Percentiles rank a stretch among this genome's conserved stretches.
phyloP scores from a whole-genome alignment of 2,797 vertebrate species.

The Ciconia nigra region DNA sequence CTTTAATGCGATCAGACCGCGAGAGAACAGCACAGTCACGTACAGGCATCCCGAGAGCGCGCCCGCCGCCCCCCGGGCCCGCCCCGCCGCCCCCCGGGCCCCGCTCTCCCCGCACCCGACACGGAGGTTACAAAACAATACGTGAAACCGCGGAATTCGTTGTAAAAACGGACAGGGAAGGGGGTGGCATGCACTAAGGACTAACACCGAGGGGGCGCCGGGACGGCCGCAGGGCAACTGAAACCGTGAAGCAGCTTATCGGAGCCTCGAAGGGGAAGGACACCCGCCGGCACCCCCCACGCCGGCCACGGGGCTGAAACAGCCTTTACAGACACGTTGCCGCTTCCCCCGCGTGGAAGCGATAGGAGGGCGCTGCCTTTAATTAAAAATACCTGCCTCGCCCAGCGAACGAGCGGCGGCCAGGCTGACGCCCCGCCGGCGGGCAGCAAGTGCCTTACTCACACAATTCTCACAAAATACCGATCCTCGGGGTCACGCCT shows the following conservation, averaged over 20 bases:
- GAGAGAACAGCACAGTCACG: conserved; percentile 42
- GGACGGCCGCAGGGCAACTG: background rate
- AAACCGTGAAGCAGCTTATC: background rate
- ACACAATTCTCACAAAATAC: background rate
- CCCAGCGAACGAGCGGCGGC: background rate
- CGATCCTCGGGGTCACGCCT: background rate
- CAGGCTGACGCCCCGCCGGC: background rate
- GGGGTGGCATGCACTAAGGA: background rate
- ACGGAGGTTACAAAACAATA: conserved; percentile 9
- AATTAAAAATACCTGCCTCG: background rate
- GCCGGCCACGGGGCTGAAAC: background rate
- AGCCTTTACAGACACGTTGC: background rate
- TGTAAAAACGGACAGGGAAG: background rate
- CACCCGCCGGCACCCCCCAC: background rate
- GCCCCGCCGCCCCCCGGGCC: background rate
- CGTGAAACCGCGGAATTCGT: background rate
- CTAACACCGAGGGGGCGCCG: background rate
- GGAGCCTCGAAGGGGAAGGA: background rate
- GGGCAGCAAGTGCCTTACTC: background rate
- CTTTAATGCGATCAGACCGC: conserved; percentile 44
- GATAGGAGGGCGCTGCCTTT: background rate
- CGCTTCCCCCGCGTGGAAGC: background rate
- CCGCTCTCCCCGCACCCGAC: background rate
- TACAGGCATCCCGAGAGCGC: conserved; percentile 1
- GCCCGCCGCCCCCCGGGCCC: background rate